Base-by-base conservation (phyloP, 2,113 vertebrate genomes). In the Oenanthe oenanthe region DNA sequence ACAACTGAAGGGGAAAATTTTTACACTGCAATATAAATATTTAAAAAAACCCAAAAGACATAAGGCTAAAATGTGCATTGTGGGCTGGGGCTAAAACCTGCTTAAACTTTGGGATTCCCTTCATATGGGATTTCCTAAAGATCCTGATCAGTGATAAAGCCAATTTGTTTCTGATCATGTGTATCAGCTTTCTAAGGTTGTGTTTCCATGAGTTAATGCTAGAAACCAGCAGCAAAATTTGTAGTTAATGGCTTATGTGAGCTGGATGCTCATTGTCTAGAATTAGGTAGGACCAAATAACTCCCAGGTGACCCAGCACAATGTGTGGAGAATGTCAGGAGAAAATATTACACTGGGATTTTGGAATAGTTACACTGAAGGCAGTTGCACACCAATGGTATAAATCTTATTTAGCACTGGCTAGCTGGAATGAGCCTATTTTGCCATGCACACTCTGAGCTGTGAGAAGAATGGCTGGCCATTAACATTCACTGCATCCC, bases 301-400 rank as follows among this genome's bases (percentile, higher is more conserved):
- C 32, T 80, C 68, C 34, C 54, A 66, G 13, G 13, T 57, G 42
- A 65, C 9, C 31, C 38, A 66, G 38, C 17, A 36, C 11, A 67
- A 56, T 15, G 18, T 0, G 0, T 38, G 48, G 87, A 66, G 17
- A 74, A 45, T 0, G 0, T 54, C 21, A 68, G 40, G 10, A 63
- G 18, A 60, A 85, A 75, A 53, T n/a, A 67, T 67, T 53, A 36
- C 0, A 0, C 31, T 65, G 17, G 24, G 18, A 48, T 85, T 84
- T 85, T 88, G 53, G 20, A 92, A 51, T 5, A 53, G 26, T 63
- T 82, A 9, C 32, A 38, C 42, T 50, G 65, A 67, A 70, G 56
- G 31, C 21, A 80, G n/a, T 43, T 66, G 32, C 11, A 63, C 26
- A 60, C 9, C 29, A 31, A 9, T 42, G 11, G 18, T 45, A 60